These are phyloP conservation scores for Gastrophysa polygoni DNA, from an alignment of 2,888 invertebrate genomes.

Conservation along the genomic window DNA sequence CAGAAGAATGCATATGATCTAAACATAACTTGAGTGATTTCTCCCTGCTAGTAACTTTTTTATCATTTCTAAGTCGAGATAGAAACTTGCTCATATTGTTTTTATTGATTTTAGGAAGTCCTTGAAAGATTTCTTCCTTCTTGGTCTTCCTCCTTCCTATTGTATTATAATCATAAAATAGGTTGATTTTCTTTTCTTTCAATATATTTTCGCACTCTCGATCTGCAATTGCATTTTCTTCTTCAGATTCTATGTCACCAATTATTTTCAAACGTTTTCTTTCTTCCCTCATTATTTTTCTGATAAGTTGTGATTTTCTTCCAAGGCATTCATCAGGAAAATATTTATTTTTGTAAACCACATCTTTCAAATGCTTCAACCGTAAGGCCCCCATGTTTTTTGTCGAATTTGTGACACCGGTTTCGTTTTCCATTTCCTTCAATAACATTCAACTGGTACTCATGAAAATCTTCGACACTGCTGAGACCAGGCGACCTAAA, in stretches of 20 bases:
- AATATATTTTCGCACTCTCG: constrained; percentile 10
- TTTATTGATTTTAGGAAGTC: constrained; percentile 8
- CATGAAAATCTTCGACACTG: too few species aligned
- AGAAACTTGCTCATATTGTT: constrained; percentile 17
- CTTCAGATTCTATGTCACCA: constrained; percentile 8
- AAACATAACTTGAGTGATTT: constrained; percentile 20
- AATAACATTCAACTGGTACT: too few species aligned
- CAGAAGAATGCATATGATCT: constrained; percentile 12
- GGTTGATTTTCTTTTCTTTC: constrained; percentile 8
- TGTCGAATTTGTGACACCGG: neutral
- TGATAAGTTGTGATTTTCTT: constrained; percentile 12
- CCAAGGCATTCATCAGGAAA: constrained; percentile 7
- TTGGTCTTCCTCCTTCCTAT: constrained; percentile 2
- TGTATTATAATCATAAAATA: constrained; percentile 10
- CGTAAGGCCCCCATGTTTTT: neutral
- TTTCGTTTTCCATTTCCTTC: neutral
- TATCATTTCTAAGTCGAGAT: constrained; percentile 3
- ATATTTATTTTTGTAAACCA: constrained; percentile 15
- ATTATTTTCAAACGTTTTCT: constrained; percentile 8
- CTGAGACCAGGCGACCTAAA: too few species aligned
- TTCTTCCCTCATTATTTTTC: constrained; percentile 15
- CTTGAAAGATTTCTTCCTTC: neutral
- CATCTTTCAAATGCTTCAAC: constrained; percentile 16
- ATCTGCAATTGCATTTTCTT: constrained; percentile 19
- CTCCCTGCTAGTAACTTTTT: constrained; percentile 2